phyloP scores from a whole-genome alignment of 1,140 invertebrate genomes.

The Oedothorax gibbosus region DNA sequence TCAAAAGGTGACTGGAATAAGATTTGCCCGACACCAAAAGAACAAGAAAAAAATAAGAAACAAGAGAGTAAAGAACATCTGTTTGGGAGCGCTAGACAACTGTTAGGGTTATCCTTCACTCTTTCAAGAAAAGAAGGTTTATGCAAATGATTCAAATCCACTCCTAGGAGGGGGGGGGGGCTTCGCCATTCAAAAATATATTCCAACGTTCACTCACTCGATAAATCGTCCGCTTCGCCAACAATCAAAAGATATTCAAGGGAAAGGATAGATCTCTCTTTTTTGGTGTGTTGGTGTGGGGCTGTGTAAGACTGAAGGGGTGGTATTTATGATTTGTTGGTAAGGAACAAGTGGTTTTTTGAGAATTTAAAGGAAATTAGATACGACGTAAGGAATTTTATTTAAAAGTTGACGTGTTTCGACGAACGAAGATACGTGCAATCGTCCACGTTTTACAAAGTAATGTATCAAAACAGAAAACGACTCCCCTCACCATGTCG shows the following conservation, averaged over 20 bases:
- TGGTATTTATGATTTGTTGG: too few species aligned
- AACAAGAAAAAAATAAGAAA: constrained; percentile 14
- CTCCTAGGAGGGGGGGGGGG: constrained; percentile 8
- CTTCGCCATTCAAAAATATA: constrained; percentile 57
- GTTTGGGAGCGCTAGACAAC: constrained; percentile 57
- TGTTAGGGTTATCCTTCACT: constrained; percentile 59
- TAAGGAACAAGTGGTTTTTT: too few species aligned
- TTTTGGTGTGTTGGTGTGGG: not conserved
- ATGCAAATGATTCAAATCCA: constrained; percentile 60
- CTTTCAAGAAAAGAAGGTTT: constrained; percentile 41
- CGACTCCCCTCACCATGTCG: too few species aligned
- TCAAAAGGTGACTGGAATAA: constrained; percentile 53
- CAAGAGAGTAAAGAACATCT: constrained; percentile 47
- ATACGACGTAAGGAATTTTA: too few species aligned
- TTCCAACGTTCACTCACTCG: constrained; percentile 41
- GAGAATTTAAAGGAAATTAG: too few species aligned
- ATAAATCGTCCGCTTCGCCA: constrained; percentile 59
- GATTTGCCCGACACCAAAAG: constrained; percentile 48
- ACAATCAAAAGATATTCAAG: constrained; percentile 60
- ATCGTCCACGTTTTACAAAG: too few species aligned
- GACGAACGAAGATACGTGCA: too few species aligned
- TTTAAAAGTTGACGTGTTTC: too few species aligned
- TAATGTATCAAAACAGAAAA: too few species aligned
- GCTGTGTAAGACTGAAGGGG: too few species aligned
- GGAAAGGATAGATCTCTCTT: constrained; percentile 31